Evolutionary conservation across 2,888 invertebrate species (phyloP).

Genomic region (Ephialtes manifestator): DNA sequence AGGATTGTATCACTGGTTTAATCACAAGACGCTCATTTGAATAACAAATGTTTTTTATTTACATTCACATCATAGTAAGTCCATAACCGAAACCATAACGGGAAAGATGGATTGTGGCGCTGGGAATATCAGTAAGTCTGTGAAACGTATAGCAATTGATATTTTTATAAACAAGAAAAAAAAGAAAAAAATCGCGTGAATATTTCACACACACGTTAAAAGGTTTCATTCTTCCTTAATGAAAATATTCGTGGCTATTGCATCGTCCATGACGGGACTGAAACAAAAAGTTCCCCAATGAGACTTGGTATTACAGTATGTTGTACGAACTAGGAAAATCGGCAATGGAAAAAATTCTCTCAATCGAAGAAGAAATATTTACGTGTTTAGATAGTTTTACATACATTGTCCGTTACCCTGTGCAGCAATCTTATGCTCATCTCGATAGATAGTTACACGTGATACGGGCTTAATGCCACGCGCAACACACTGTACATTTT

Average conservation of each 20-base stretch:
- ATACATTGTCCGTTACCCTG: conserved; percentile 61
- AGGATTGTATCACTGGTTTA: neutral
- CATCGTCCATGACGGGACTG: neutral
- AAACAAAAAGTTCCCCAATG: conserved; percentile 6
- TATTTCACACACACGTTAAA: conserved; percentile 12
- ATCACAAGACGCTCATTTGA: conserved; percentile 70
- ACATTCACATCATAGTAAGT: conserved; percentile 80
- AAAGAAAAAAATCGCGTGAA: neutral
- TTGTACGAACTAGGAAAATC: conserved; percentile 20
- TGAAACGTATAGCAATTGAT: conserved; percentile 41
- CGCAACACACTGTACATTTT: conserved; percentile 37
- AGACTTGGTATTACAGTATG: conserved; percentile 28
- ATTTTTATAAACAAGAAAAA: conserved; percentile 5
- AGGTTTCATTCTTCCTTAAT: neutral
- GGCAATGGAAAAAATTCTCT: conserved; percentile 14
- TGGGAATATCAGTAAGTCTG: conserved; percentile 23
- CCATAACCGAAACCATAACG: conserved; percentile 79
- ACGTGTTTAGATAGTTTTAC: conserved; percentile 43
- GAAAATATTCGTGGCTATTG: neutral
- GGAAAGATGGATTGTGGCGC: conserved; percentile 46
- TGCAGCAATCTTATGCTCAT: conserved; percentile 54
- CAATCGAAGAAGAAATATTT: conserved; percentile 31
- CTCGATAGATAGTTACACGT: conserved; percentile 39
- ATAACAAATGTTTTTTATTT: conserved; percentile 84
- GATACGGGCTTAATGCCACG: conserved; percentile 17